Evolutionary conservation across 2,888 invertebrate species (phyloP).

Genomic region (Tridacna gigas): DNA sequence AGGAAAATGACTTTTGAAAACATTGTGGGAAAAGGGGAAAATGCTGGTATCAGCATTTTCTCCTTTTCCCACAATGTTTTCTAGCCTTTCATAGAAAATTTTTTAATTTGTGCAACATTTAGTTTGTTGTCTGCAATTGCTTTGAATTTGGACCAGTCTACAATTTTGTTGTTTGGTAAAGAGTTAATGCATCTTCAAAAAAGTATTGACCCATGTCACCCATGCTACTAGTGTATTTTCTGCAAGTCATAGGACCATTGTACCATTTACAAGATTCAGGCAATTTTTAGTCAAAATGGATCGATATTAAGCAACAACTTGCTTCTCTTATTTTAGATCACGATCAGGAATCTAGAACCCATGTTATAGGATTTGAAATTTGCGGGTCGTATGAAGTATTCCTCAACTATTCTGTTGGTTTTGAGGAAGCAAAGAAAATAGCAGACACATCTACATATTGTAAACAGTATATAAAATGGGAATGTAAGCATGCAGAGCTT

Average conservation of each 20-base stretch:
- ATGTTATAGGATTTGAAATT: not conserved
- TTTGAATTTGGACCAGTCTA: too few relatives aligned
- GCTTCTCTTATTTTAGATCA: not conserved
- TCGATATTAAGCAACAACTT: not conserved
- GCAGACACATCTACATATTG: not conserved
- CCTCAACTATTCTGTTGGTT: not conserved
- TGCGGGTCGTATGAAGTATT: not conserved
- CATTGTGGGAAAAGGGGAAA: too few relatives aligned
- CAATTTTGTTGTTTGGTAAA: too few relatives aligned
- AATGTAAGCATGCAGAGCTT: not conserved
- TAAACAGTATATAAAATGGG: slow-evolving; percentile 7
- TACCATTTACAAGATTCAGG: not conserved
- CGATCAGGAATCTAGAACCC: not conserved
- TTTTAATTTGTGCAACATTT: too few relatives aligned
- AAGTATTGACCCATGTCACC: too few relatives aligned
- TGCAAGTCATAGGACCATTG: not conserved
- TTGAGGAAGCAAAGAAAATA: not conserved
- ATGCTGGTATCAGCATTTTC: too few relatives aligned
- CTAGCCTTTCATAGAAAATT: too few relatives aligned
- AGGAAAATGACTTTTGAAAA: too few relatives aligned
- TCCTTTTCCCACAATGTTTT: too few relatives aligned
- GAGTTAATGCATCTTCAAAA: too few relatives aligned
- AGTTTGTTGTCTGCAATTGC: too few relatives aligned
- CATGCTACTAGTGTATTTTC: too few relatives aligned
- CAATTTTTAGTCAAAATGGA: not conserved